phyloP scores from a whole-genome alignment of 2,113 vertebrate species.

The Nothoprocta perdicaria region DNA sequence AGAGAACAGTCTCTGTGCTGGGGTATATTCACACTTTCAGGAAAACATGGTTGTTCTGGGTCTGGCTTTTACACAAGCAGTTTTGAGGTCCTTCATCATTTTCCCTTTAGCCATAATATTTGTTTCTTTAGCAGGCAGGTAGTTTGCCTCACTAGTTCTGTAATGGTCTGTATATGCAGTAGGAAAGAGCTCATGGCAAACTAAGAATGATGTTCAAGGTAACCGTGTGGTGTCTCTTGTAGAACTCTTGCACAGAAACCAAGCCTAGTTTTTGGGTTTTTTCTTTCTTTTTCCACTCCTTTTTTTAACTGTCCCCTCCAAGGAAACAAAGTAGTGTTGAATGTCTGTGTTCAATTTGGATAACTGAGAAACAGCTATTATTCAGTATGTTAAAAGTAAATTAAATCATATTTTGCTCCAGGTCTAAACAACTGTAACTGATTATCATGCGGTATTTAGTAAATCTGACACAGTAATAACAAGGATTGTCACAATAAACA shows the following conservation, averaged over 20 bases:
- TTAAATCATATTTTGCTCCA: conserved; percentile 63
- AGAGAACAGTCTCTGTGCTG: accelerated
- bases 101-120: not conserved
- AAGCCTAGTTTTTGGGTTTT: not conserved
- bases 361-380: conserved; percentile 62
- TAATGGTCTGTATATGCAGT: not conserved
- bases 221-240: not conserved
- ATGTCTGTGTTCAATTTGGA: conserved; percentile 50
- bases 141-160: not conserved
- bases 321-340: conserved; percentile 27
- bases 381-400: conserved; percentile 65
- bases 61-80: not conserved
- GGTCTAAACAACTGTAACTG: conserved; percentile 62
- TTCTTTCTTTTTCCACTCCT: not conserved
- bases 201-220: not conserved
- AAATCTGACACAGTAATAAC: conserved; percentile 59
- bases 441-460: conserved; percentile 68
- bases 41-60: accelerated
- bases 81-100: not conserved
- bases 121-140: not conserved
- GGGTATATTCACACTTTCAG: not conserved
- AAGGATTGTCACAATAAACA: conserved; percentile 52
- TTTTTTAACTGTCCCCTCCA: conserved; percentile 9
- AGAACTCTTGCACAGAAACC: conserved; percentile 46
- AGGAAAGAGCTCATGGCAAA: not conserved